Percentiles rank a stretch among this genome's conserved stretches.
phyloP scores from a whole-genome alignment of 2,888 invertebrate species.

The Drymonia ruficornis region DNA sequence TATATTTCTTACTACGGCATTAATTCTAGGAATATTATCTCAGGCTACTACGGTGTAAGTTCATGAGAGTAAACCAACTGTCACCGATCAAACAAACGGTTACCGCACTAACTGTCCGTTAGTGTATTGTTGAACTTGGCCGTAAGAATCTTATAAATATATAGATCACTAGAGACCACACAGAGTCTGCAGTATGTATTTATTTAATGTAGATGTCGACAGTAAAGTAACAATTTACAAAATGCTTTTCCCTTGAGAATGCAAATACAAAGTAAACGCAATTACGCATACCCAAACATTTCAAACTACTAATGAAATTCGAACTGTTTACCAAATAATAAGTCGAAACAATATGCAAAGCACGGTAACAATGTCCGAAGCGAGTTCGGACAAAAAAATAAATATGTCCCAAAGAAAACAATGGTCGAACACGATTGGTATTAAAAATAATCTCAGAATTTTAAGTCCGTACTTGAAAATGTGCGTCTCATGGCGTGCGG shows the following conservation, averaged over 20 bases:
- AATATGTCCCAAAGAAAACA: conserved; percentile 77
- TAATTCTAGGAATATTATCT: not conserved
- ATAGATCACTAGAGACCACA: too few species aligned
- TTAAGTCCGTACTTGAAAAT: conserved; percentile 72
- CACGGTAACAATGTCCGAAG: conserved; percentile 28
- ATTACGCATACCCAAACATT: not conserved
- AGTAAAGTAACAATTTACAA: not conserved
- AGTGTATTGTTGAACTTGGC: too few species aligned
- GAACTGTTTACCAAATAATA: conserved; percentile 25
- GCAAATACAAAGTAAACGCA: not conserved
- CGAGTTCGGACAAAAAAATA: conserved; percentile 56
- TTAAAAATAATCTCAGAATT: conserved; percentile 67
- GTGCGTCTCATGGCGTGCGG: conserved; percentile 73
- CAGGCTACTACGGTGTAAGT: not conserved
- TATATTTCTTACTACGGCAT: not conserved
- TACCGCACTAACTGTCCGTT: too few species aligned
- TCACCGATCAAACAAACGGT: too few species aligned
- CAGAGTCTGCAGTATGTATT: too few species aligned
- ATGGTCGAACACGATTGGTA: conserved; percentile 63
- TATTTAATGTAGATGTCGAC: too few species aligned
- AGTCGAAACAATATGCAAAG: conserved; percentile 31
- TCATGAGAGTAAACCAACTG: too few species aligned
- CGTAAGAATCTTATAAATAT: too few species aligned
- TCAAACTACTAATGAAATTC: not conserved
- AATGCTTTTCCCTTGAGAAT: not conserved